Base-by-base conservation (phyloP, 37 sponge, comb jelly and placozoan genomes). In the Diacarnus erythraeanus region DNA sequence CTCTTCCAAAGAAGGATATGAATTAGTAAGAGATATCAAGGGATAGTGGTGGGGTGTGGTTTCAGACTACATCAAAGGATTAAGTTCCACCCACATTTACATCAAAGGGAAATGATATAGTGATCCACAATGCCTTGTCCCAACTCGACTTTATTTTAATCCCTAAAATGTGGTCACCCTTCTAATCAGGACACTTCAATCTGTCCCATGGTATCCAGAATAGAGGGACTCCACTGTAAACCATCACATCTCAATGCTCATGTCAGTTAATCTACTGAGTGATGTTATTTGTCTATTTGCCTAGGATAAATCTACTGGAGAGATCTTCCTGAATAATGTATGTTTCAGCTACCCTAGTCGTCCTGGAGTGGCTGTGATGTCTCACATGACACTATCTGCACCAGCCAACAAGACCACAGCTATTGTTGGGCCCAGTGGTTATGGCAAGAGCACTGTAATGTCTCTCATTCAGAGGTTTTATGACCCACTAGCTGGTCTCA, bases 381-480 rank as follows among this genome's bases (percentile, higher is more conserved):
- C 88, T n/a, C 84, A 75, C 36, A 74, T 95, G 42, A 75, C 21
- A 18, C 65, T 94, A 34, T 35, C 40, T 6, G 83, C 93, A 3
- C 44, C 84, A 20, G 84, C 87, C 6, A 94, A 94, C 44, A 89
- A 95, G 78, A 96, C 92, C 0, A 42, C 91, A 12, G 96, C 96
- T 21, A 82, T 96, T 29, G 96, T 96, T 40, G 98, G 98, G 21
- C 87, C 93, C 57, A 92, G 93, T 86, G 98, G 98, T 37, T 95
- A 95, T 84, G 98, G 98, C 29, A 98, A 98, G 87, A 95, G 94
- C 63, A 98, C 98, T 2, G 91, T 92, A 21, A 88, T 95, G 39
- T 89, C 93, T 29, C 90, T 98, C 26, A 29, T 95, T 1, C 82
- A 90, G 79, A 75, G 96, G 10, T 96, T 96, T 91, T 96, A 96